Conservation (phyloP, 2,797 vertebrate genomes). For the Amblyraja radiata region DNA sequence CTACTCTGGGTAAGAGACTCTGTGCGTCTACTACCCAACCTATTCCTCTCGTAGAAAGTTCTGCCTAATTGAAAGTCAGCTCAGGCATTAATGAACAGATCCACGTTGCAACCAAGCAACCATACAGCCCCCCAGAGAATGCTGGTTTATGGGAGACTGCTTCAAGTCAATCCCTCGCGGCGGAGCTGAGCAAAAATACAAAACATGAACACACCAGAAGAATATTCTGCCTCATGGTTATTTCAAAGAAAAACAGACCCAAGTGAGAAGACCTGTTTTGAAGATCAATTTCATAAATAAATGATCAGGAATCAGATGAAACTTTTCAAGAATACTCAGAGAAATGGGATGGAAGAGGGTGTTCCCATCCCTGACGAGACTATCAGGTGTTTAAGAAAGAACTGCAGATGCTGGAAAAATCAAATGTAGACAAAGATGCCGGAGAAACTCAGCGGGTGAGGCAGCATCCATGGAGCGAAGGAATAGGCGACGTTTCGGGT, state of each 20-base stretch:
- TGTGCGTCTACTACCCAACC: no score
- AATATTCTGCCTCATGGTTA: neutral
- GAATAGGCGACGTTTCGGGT: no score
- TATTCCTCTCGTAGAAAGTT: neutral
- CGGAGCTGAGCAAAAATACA: neutral
- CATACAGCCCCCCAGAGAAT: neutral
- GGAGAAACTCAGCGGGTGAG: no score
- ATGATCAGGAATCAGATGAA: neutral
- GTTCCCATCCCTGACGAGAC: neutral
- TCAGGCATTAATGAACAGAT: neutral
- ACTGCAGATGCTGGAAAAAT: no score
- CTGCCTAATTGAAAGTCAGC: conserved; percentile 11
- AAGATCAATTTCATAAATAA: neutral
- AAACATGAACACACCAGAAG: neutral
- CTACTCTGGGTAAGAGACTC: no score
- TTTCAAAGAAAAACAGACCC: neutral
- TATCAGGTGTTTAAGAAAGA: neutral
- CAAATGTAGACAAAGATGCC: no score
- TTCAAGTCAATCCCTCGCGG: neutral
- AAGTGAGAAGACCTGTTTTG: neutral
- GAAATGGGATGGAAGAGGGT: neutral
- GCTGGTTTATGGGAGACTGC: neutral
- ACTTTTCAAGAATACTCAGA: neutral
- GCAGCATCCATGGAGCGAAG: no score
- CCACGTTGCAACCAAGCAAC: neutral